Base-by-base conservation (phyloP, 2,888 invertebrate genomes). In the Parnassius smintheus region DNA sequence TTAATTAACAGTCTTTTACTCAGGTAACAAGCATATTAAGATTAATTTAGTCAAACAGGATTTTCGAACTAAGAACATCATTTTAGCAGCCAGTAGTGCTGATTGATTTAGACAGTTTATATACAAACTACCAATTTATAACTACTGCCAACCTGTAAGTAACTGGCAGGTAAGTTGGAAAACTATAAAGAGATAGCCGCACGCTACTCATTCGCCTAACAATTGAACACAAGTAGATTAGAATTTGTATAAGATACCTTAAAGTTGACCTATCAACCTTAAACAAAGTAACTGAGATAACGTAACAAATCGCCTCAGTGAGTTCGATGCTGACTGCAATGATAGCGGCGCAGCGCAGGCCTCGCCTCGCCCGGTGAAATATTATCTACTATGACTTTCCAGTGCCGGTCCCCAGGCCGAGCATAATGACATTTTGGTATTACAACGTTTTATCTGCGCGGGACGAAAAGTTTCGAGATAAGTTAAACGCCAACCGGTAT, bases 381-480 rank as follows among this genome's bases (percentile, higher is more conserved):
- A 87, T 88, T 89, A 88, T 88, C 86, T 76, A 68, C 56, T 79
- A 79, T 85, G 84, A 84, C 83, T 84, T 83, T 84, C 84, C 82
- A 79, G 81, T 77, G 78, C 81, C 78, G 80, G 80, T 50, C 50
- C 78, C 81, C 82, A 75, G 25, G 13, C 45, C 82, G 74, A 79
- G 84, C 86, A 85, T 88, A 90, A 91, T 91, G 90, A 89, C 89
- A 89, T 89, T 91, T 91, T 88, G 89, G 88, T 90, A 87, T 85
- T 90, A 90, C 88, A 90, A 87, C 88, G 85, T 82, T 86, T 88
- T 91, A 91, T 91, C 89, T 88, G 85, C 81, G 83, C 80, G 81
- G 85, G 85, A 87, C 87, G 86, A 90, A 88, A 90, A 89, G 83
- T 87, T 78, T 77, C 73, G 71, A 91, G 91, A 90, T 91, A 90